phyloP scores from a whole-genome alignment of 2,888 invertebrate genomes.

The Eulithis prunata region DNA sequence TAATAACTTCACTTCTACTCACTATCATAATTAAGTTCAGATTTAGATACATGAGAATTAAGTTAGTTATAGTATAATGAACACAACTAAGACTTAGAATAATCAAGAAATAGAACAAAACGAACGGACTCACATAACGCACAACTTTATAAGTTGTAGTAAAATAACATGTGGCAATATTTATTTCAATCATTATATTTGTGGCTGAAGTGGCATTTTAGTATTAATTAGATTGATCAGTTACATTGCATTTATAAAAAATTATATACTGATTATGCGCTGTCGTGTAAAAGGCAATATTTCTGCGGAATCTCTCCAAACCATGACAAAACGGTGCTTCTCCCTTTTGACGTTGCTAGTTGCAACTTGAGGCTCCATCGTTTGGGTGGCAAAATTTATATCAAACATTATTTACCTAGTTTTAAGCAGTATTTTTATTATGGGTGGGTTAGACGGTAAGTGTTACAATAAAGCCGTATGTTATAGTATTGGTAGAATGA shows the following conservation, averaged over 20 bases:
- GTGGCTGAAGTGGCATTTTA: not conserved
- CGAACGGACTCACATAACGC: not conserved
- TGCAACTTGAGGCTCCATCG: constrained; percentile 57
- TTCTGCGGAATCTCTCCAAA: constrained; percentile 45
- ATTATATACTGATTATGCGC: not conserved
- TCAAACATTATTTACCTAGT: constrained; percentile 46
- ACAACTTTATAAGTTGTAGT: not conserved
- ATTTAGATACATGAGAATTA: not conserved
- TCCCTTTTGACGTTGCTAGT: constrained; percentile 49
- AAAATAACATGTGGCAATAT: not conserved
- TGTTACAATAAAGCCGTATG: constrained; percentile 63
- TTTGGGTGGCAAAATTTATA: constrained; percentile 41
- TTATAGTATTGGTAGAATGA: constrained; percentile 45
- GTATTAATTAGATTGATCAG: not conserved
- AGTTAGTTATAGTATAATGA: not conserved
- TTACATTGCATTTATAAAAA: constrained; percentile 1
- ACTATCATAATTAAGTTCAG: not conserved
- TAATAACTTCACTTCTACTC: constrained; percentile 1
- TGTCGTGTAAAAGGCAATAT: not conserved
- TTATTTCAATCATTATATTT: no score
- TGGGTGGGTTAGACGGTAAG: constrained; percentile 63
- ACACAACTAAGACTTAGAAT: not conserved
- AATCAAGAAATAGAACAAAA: not conserved
- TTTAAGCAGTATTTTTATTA: constrained; percentile 53
- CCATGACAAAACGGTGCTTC: constrained; percentile 53